phyloP scores from a whole-genome alignment of 1,140 invertebrate species.

The Zaprionus ghesquierei region DNA sequence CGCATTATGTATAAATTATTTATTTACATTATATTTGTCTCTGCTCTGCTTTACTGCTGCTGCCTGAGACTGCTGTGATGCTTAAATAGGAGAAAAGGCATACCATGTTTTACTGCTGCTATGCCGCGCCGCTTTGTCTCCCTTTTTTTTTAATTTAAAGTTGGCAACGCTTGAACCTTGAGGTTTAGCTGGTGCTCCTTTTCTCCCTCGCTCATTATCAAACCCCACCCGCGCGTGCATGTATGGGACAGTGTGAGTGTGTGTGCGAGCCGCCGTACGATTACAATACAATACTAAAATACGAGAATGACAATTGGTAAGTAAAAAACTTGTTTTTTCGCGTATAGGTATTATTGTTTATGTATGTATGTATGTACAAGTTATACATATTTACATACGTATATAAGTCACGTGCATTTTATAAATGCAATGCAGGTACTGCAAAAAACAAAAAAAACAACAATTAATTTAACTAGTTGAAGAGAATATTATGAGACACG shows the following conservation, averaged over 20 bases:
- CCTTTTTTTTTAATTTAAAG: constrained; percentile 24
- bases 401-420: neutral
- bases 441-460: neutral
- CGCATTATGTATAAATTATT: constrained; percentile 78
- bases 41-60: constrained; percentile 18
- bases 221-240: neutral
- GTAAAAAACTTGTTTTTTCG: constrained; percentile 11
- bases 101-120: too few relatives aligned
- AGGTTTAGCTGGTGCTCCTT: neutral
- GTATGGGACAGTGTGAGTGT: neutral
- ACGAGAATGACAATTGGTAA: neutral
- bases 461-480: neutral
- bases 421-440: constrained; percentile 7
- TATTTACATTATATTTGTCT: constrained; percentile 76
- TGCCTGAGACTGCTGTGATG: neutral
- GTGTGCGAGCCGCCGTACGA: too few relatives aligned
- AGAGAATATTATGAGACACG: neutral
- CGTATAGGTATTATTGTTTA: neutral
- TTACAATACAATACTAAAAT: neutral
- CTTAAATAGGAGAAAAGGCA: neutral
- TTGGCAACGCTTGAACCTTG: too few relatives aligned
- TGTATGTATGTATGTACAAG: neutral
- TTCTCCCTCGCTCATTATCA: neutral
- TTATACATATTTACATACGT: neutral
- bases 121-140: constrained; percentile 54